Base-by-base conservation (phyloP, 2,113 vertebrate genomes). In the Triplophysa dalaica region DNA sequence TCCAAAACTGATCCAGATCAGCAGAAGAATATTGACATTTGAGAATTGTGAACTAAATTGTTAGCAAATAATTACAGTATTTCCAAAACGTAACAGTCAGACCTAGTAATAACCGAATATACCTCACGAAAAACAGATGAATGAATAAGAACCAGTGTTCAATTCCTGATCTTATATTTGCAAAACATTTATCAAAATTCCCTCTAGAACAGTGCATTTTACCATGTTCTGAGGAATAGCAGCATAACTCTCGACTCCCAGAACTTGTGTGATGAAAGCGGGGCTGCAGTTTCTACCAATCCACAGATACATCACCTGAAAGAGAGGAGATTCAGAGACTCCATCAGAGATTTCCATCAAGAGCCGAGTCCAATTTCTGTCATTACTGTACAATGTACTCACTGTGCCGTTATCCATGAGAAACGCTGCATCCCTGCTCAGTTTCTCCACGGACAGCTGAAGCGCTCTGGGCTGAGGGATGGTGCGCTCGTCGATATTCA, bases 391-490 rank as follows among this genome's bases (percentile, higher is more conserved):
- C 6, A 38, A 38, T 72, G 33, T 58, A 92, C 93, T 81, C 88
- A 99, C 97, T 80, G 89, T 94, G 89, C 97, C 96, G 75, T 94
- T 90, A 74, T 99, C 97, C 96, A 99, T 94, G 62, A 98, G 95
- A 86, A 96, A 98, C 70, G 95, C 95, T 52, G 93, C 97, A 13
- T 98, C 97, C 81, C 95, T 92, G 83, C 89, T 94, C 87, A 99
- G 85, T 85, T 97, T 98, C 90, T 99, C 97, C 86, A 95, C 96
- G 0, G 97, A 96, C 19, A 99, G 92, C 91, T 98, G 97, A 79
- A 95, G 94, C 84, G 95, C 68, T 78, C 92, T 87, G 24, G 97
- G 96, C 88, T 98, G 97, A 89, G 97, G 96, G 91, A 98, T 91
- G 75, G 94, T 96, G 86, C 88, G 94, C 16, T 98, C 97, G 0